A percentile compares a stretch with the other conserved stretches of the same genome.
These are phyloP conservation scores for Crypturellus tataupa DNA, from an alignment of 2,797 vertebrate species.

Conservation along the genomic window DNA sequence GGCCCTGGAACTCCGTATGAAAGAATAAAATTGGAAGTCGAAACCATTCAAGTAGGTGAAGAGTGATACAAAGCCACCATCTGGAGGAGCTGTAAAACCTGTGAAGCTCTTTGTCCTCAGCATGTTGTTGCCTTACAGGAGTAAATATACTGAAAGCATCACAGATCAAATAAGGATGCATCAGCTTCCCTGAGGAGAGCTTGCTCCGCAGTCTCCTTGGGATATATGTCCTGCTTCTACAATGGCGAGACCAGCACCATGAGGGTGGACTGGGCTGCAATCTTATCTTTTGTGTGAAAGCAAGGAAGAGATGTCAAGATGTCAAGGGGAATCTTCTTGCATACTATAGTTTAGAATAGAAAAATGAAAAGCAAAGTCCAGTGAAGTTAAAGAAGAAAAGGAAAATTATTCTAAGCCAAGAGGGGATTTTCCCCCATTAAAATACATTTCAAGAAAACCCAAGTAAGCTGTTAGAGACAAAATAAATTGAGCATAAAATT, in stretches of 20 bases:
- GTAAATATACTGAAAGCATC: neutral
- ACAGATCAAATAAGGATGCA: rapidly evolving
- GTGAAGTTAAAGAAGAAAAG: neutral
- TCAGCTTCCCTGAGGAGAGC: neutral
- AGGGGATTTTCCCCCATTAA: neutral
- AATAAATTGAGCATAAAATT: neutral
- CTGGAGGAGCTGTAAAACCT: neutral
- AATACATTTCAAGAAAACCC: neutral
- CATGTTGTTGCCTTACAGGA: neutral
- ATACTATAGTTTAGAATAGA: neutral
- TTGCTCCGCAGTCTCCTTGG: neutral
- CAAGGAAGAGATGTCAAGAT: neutral
- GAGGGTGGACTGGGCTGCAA: neutral
- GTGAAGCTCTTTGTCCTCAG: neutral
- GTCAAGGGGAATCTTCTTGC: neutral
- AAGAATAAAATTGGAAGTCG: neutral
- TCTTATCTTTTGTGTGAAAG: neutral
- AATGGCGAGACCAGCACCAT: neutral
- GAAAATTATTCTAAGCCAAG: neutral
- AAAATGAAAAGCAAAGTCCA: neutral
- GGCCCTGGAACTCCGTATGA: neutral
- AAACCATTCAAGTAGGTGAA: neutral
- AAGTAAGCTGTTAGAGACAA: neutral
- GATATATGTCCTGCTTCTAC: neutral
- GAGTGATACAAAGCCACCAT: neutral